A percentile compares a stretch with the other conserved stretches of the same genome.
Evolutionary conservation across 2,113 vertebrate genomes (phyloP).

Genomic region (Coracopsis vasa): DNA sequence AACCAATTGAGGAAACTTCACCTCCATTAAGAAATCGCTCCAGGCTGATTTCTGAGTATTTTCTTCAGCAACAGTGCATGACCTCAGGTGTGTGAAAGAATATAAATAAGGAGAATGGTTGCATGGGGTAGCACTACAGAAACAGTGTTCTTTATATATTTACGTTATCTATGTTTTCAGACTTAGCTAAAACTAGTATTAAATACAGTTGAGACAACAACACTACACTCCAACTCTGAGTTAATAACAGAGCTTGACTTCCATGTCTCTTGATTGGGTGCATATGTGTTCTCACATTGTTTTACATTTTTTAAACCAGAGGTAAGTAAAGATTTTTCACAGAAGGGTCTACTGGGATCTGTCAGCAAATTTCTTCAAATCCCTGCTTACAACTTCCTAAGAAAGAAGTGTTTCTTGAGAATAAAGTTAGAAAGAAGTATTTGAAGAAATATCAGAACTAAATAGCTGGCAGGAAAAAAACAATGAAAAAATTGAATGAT

Average conservation of each 20-base stretch:
- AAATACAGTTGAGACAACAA: background rate
- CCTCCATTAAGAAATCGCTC: background rate
- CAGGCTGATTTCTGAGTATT: background rate
- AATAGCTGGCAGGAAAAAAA: background rate
- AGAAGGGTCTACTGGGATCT: background rate
- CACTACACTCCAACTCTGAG: background rate
- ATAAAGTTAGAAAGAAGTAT: conserved; percentile 16
- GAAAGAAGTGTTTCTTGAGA: background rate
- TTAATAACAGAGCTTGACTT: background rate
- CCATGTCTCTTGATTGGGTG: background rate
- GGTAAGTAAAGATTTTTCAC: background rate
- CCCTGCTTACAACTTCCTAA: conserved; percentile 15
- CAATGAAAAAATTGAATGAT: conserved; percentile 19
- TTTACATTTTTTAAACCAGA: background rate
- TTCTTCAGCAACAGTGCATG: background rate
- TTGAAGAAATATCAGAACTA: conserved; percentile 25
- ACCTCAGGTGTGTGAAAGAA: background rate
- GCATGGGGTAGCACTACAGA: background rate
- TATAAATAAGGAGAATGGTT: background rate
- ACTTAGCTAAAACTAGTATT: background rate
- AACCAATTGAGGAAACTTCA: background rate
- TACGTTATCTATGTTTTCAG: background rate
- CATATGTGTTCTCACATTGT: background rate
- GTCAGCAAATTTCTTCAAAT: conserved; percentile 34
- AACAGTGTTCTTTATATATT: background rate